Percentiles rank a stretch among this genome's conserved stretches.
phyloP scores from a whole-genome alignment of 2,797 vertebrate genomes.

The Galaxias olidus region DNA sequence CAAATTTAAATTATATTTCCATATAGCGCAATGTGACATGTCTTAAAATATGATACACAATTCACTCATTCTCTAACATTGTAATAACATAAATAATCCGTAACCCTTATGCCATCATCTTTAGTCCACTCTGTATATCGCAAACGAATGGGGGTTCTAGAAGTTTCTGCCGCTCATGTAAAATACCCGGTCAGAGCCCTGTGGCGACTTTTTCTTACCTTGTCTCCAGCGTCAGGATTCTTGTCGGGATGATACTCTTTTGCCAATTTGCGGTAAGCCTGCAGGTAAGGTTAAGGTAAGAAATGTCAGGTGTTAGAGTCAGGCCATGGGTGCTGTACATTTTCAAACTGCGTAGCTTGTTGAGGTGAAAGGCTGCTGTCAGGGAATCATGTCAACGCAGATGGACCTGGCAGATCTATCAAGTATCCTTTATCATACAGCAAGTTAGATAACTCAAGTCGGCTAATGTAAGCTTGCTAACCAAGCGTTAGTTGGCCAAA shows the following conservation, averaged over 20 bases:
- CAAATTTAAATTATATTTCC: no score
- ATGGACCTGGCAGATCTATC: neutral
- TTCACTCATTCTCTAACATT: no score
- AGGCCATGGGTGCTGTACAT: neutral
- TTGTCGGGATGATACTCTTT: conserved; percentile 98
- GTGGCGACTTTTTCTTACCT: conserved; percentile 74
- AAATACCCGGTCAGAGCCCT: conserved; percentile 3
- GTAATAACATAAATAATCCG: no score
- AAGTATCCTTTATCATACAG: no score
- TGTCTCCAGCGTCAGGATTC: conserved; percentile 96
- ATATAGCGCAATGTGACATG: no score
- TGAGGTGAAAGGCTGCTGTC: neutral
- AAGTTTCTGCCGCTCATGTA: neutral
- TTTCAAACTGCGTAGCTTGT: conserved; percentile 6
- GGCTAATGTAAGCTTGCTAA: no score
- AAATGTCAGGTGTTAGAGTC: neutral
- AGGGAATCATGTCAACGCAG: neutral
- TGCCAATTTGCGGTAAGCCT: conserved; percentile 94
- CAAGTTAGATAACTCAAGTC: no score
- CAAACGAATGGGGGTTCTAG: neutral
- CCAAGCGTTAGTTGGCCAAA: no score
- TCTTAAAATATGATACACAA: no score
- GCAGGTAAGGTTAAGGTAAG: conserved; percentile 31
- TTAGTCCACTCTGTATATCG: no score
- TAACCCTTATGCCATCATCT: no score